Base-by-base conservation (phyloP, 2,113 vertebrate species). In the Ailuropoda melanoleuca region DNA sequence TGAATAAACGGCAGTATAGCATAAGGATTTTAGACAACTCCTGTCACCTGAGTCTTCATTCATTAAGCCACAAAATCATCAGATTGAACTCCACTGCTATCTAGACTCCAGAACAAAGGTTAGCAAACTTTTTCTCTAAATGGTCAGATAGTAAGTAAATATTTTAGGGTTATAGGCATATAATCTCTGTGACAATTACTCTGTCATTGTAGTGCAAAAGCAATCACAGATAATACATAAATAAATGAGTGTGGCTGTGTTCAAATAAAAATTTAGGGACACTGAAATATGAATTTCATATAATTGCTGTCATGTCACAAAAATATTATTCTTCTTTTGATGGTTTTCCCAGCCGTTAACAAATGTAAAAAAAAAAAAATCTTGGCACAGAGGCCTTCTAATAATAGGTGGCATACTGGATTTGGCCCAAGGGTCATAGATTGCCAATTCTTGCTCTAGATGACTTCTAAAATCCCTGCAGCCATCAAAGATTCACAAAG, bases 31-130 rank as follows among this genome's bases (percentile, higher is more conserved):
- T 58, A 14, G 64, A 91, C 17, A 95, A 26, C 46, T 56, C 46
- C 72, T 11, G 29, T 89, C 46, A 80, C 46, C 53, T 48, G 24
- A 70, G 78, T 68, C 23, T 92, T 92, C 19, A 48, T 68, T 56
- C 21, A 95, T 72, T 97, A 96, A 81, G 15, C 31, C n/a, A 96
- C 21, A 87, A 95, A 96, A 83, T 50, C 37, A 60, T 91, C 53
- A 95, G 31, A 46, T 21, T 85, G 31, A 96, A 84, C 15, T 75
- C 62, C 48, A n/a, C 14, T 37, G 14, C 37, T 78, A 77, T 31
- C 88, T 88, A 96, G 37, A 84, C 48, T 90, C 17, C 84, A 88
- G 34, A 86, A 72, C 0, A 77, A 4, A 19, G 23, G 21, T 21
- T 80, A 5, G 19, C 37, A 93, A 80, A 85, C 3, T 21, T 85